Conservation (phyloP, 2,113 vertebrate species). For the Agelaius phoeniceus region DNA sequence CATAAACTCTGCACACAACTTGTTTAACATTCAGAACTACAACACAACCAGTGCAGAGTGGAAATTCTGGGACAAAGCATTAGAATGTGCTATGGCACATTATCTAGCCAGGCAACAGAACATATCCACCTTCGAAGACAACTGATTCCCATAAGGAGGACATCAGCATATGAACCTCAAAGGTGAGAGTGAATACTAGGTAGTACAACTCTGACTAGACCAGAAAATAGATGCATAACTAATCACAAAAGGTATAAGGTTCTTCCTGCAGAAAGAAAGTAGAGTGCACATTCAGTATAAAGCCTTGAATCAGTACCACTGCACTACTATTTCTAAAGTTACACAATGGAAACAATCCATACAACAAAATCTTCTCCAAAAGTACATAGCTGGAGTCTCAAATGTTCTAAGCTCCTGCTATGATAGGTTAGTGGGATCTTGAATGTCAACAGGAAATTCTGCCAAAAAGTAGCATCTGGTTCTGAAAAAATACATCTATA, state of each 20-base stretch:
- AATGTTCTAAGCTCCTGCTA: background rate
- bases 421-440: background rate
- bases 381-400: background rate
- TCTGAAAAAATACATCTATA: background rate
- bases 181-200: background rate
- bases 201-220: background rate
- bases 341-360: background rate
- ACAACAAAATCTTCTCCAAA: background rate
- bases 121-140: background rate
- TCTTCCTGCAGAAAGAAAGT: background rate
- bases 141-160: background rate
- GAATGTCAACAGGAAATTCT: background rate
- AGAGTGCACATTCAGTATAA: background rate
- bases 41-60: background rate
- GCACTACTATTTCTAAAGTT: background rate
- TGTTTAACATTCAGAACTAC: slow-evolving; percentile 34
- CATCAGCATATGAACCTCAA: background rate
- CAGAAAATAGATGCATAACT: background rate
- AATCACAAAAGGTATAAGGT: background rate
- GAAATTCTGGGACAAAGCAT: background rate
- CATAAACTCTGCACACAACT: background rate
- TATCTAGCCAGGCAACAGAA: background rate
- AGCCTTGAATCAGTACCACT: background rate
- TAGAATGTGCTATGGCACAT: background rate
- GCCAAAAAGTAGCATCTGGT: background rate